These are phyloP conservation scores for Corynorhinus townsendii DNA, from an alignment of 2,113 vertebrate genomes.

Conservation along the genomic window DNA sequence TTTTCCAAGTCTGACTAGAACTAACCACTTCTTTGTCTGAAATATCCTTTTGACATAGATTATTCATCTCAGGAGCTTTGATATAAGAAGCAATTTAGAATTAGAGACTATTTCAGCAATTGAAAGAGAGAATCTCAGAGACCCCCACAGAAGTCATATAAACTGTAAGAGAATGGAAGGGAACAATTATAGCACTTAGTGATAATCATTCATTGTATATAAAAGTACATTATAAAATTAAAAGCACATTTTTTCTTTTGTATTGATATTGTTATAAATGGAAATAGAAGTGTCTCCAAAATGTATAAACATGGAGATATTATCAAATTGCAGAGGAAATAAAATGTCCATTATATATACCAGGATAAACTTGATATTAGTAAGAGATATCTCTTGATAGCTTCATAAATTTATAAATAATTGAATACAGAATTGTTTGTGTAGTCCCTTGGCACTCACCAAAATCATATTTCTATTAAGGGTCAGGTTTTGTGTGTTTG, in stretches of 20 bases:
- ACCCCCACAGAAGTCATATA: background rate
- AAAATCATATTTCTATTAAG: background rate
- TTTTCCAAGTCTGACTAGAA: constrained; percentile 67
- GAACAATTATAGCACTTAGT: constrained; percentile 27
- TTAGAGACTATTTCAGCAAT: constrained; percentile 71
- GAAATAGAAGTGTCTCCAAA: background rate
- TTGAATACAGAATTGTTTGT: background rate
- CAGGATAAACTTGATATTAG: background rate
- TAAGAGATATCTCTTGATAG: background rate
- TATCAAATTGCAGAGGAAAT: background rate
- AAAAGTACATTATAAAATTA: background rate
- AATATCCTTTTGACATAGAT: constrained; percentile 76
- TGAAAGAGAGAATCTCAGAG: constrained; percentile 62
- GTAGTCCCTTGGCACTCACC: background rate
- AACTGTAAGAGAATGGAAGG: background rate
- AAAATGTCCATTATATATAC: background rate
- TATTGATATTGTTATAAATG: background rate
- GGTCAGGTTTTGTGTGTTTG: background rate
- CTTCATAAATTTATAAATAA: background rate
- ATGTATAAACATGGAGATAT: background rate
- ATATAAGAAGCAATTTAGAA: constrained; percentile 73
- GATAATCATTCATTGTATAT: background rate
- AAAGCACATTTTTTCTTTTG: background rate
- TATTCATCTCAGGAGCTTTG: constrained; percentile 75
- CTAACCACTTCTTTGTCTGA: constrained; percentile 66